Conservation (phyloP, 64 coral and sea anemone genomes). For the Pachyseris speciosa region DNA sequence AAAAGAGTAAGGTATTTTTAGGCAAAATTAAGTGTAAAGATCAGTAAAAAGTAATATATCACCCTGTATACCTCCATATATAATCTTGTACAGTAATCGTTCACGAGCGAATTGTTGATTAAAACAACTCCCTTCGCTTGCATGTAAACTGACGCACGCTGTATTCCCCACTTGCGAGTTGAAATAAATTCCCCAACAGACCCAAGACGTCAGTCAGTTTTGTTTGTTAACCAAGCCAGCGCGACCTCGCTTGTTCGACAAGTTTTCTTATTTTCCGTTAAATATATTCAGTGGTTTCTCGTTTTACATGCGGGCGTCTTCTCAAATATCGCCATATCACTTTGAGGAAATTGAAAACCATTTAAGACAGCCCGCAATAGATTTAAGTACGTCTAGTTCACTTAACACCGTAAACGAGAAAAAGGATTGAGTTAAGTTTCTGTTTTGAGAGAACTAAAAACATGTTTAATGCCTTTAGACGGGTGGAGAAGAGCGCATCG, state of each 20-base stretch:
- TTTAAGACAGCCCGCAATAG: slow-evolving; percentile 80
- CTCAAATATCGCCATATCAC: slow-evolving; percentile 98
- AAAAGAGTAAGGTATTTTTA: slow-evolving; percentile 63
- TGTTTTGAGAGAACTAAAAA: background rate
- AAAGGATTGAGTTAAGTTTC: background rate
- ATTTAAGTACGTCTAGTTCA: slow-evolving; percentile 80
- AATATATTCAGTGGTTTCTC: slow-evolving; percentile 81
- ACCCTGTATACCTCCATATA: slow-evolving; percentile 26
- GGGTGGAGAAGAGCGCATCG: background rate
- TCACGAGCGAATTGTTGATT: slow-evolving; percentile 67
- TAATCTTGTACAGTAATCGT: slow-evolving; percentile 54
- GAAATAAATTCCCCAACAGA: slow-evolving; percentile 36
- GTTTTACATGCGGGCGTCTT: slow-evolving; percentile 90
- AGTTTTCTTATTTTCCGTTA: slow-evolving; percentile 45
- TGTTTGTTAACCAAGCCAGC: slow-evolving; percentile 38
- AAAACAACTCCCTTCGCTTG: slow-evolving; percentile 34
- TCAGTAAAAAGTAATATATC: background rate
- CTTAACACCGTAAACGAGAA: slow-evolving; percentile 28
- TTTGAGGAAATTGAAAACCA: slow-evolving; percentile 94
- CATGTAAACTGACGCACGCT: slow-evolving; percentile 37
- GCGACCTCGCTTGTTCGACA: background rate
- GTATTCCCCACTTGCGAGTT: slow-evolving; percentile 44
- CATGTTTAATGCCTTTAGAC: background rate
- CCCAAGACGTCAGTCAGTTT: slow-evolving; percentile 36
- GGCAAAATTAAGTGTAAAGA: slow-evolving; percentile 48